Conservation (phyloP, 2,113 vertebrate species). For the Panthera uncia region DNA sequence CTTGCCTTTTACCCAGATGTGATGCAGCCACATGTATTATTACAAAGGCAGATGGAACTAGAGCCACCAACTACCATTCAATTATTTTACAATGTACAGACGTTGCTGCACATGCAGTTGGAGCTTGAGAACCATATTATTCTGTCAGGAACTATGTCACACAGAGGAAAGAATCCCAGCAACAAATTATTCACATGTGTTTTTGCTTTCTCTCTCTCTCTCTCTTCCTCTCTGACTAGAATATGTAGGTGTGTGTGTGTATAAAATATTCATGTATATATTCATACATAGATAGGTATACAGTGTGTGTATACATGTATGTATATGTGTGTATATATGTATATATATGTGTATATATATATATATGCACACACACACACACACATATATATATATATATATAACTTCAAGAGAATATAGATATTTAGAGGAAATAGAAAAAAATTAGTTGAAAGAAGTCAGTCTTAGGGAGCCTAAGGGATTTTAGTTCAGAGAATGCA, state of each 20-base stretch:
- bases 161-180: background rate
- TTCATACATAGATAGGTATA: background rate
- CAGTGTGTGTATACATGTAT: background rate
- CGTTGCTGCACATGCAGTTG: background rate
- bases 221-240: background rate
- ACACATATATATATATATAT: too few relatives aligned
- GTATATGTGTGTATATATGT: background rate
- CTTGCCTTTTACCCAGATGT: background rate
- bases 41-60: background rate
- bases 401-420: conserved; percentile 13
- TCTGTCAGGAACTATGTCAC: conserved; percentile 22
- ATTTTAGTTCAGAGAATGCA: background rate
- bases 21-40: background rate
- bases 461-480: background rate
- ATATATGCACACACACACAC: background rate
- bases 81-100: conserved; percentile 32
- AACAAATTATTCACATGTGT: conserved; percentile 42
- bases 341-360: background rate
- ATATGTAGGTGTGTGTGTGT: background rate
- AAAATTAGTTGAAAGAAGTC: background rate
- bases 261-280: background rate
- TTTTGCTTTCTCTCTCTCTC: background rate
- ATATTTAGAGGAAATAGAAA: background rate
- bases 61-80: background rate
- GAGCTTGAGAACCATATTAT: background rate